Conservation (phyloP, 2,113 vertebrate genomes). For the Thryonomys swinderianus region DNA sequence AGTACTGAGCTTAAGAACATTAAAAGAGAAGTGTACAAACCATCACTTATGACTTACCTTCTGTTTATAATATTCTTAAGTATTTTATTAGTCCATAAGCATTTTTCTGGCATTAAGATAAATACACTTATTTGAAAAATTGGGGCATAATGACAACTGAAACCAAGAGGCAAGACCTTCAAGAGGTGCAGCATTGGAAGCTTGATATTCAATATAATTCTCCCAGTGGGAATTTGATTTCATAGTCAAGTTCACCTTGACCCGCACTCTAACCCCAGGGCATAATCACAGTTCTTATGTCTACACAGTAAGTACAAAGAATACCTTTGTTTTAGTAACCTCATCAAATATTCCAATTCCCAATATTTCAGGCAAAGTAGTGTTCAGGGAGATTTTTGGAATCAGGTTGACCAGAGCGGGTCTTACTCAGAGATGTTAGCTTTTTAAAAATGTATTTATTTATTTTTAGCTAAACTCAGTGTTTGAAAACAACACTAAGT, state of each 20-base stretch:
- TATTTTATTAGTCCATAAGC: background rate
- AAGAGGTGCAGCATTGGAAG: background rate
- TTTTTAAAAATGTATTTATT: background rate
- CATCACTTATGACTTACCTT: background rate
- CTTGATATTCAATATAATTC: background rate
- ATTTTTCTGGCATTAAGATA: background rate
- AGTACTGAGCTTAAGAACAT: background rate
- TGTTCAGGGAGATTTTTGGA: background rate
- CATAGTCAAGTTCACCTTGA: background rate
- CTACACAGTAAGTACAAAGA: background rate
- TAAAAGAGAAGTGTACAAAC: accelerated
- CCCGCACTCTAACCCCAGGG: background rate
- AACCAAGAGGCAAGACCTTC: background rate
- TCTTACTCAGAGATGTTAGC: background rate
- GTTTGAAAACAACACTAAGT: background rate
- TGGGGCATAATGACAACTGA: background rate
- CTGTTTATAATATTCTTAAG: background rate
- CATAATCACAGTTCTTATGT: accelerated
- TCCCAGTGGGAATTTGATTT: background rate
- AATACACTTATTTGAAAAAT: background rate
- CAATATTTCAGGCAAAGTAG: background rate
- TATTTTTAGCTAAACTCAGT: background rate
- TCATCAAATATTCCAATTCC: background rate
- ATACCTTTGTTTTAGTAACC: background rate
- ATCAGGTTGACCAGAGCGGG: background rate